Conservation (phyloP, 35 echinoderm and acorn worm species). For the Heliocidaris erythrogramma region DNA sequence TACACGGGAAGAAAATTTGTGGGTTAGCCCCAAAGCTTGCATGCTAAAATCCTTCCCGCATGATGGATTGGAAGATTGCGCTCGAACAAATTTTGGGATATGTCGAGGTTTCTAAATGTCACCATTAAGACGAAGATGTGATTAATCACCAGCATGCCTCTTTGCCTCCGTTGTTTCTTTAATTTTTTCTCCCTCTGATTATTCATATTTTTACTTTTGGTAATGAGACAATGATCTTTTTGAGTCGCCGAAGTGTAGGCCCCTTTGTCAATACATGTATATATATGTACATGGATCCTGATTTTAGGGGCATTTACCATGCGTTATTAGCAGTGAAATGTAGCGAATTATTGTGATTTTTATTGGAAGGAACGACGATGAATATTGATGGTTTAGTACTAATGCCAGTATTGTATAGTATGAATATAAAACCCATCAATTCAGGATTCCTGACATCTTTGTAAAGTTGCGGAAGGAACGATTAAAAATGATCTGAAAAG, state of each 20-base stretch:
- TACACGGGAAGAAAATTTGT: constrained; percentile 4
- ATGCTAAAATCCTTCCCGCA: background rate
- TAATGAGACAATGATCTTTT: background rate
- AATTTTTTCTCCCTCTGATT: background rate
- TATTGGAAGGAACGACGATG: too few relatives aligned
- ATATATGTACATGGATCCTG: background rate
- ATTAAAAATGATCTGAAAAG: too few relatives aligned
- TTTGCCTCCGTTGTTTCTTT: background rate
- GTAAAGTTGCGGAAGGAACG: too few relatives aligned
- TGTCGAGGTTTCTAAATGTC: constrained; percentile 20
- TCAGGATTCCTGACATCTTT: too few relatives aligned
- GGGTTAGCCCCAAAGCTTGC: constrained; percentile 17
- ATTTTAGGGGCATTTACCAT: background rate
- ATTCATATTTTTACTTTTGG: background rate
- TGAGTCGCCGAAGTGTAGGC: background rate
- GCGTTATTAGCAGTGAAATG: background rate
- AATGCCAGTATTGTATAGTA: too few relatives aligned
- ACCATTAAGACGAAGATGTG: background rate
- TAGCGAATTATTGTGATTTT: too few relatives aligned
- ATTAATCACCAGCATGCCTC: background rate
- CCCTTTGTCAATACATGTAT: background rate
- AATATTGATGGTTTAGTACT: too few relatives aligned
- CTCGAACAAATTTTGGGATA: constrained; percentile 21
- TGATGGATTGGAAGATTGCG: constrained; percentile 19
- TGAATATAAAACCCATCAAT: too few relatives aligned